Base-by-base conservation (phyloP, 2,888 invertebrate species). In the Drosophila gaucha region DNA sequence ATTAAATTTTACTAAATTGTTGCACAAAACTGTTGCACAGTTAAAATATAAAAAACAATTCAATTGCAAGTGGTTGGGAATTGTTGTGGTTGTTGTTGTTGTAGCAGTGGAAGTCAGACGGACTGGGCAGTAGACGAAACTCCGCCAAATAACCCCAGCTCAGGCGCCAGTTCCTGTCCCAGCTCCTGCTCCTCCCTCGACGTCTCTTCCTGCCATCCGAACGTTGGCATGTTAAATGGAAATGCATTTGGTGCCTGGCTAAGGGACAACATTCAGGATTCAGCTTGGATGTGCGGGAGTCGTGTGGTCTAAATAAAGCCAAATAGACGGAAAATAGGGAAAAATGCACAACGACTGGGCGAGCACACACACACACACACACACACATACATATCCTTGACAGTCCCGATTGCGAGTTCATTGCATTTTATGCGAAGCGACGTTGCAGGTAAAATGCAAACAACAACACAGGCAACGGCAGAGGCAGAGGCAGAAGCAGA, bases 371-470 rank as follows among this genome's bases (percentile, higher is more conserved):
- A 56, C 24, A 30, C 10, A 64, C 44, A 52, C 43, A 60, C 35
- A 60, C 35, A 33, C 14, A 55, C 28, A 58, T 16, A 63, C 30
- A 65, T 26, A 74, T 68, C 65, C 76, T 65, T 71, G 56, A 57
- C 76, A 71, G 77, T 60, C 24, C 59, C 59, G 44, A 64, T 58
- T 62, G 67, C 51, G 86, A 86, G 83, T 84, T 84, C 88, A 88
- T 84, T 88, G 84, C 84, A 87, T 84, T 84, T 80, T 71, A 79
- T 76, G 84, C 74, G 74, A 83, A 77, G 84, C 79, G 67, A 88
- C 83, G 88, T 87, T 88, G 83, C 88, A 88, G 82, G 88, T 87
- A 85, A 75, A 83, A 72, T 69, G 68, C 74, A 80, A 84, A 82
- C 67, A 78, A 62, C 68, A 73, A 44, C 64, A 68, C 9, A 28